Conservation (phyloP, 2,888 invertebrate species). For the Eupithecia exiguata region DNA sequence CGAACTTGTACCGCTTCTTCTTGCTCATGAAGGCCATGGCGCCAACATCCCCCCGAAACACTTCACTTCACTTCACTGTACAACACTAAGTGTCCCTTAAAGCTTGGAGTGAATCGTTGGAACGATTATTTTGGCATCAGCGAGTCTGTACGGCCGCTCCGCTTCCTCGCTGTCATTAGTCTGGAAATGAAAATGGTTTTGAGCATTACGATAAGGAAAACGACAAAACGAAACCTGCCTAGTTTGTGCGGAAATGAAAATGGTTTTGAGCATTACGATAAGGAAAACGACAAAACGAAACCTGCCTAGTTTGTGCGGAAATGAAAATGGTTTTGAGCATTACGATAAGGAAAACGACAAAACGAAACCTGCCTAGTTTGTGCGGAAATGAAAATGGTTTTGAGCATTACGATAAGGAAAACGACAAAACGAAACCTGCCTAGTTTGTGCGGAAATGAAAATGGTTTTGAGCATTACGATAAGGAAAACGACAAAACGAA, state of each 20-base stretch:
- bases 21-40: slow-evolving; percentile 97
- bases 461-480: slow-evolving; percentile 56
- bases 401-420: slow-evolving; percentile 53
- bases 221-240: background rate
- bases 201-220: slow-evolving; percentile 53
- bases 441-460: slow-evolving; percentile 58
- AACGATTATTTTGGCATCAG: slow-evolving; percentile 58
- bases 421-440: background rate
- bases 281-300: slow-evolving; percentile 14
- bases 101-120: slow-evolving; percentile 55
- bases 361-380: background rate
- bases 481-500: slow-evolving; percentile 23
- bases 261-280: slow-evolving; percentile 56
- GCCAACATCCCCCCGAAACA: slow-evolving; percentile 64
- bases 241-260: slow-evolving; percentile 15
- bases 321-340: slow-evolving; percentile 55
- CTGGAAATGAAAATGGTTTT: slow-evolving; percentile 60
- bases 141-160: slow-evolving; percentile 49
- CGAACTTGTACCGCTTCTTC: slow-evolving; percentile 99
- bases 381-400: slow-evolving; percentile 56
- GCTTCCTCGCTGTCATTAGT: slow-evolving; percentile 67
- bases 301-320: too few species aligned
- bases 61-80: slow-evolving; percentile 68
- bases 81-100: slow-evolving; percentile 53
- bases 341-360: slow-evolving; percentile 48